Evolutionary conservation across 2,888 invertebrate genomes (phyloP), one percentile per base, ranked within the genome.

Genomic region (Leptopilina myrica): DNA sequence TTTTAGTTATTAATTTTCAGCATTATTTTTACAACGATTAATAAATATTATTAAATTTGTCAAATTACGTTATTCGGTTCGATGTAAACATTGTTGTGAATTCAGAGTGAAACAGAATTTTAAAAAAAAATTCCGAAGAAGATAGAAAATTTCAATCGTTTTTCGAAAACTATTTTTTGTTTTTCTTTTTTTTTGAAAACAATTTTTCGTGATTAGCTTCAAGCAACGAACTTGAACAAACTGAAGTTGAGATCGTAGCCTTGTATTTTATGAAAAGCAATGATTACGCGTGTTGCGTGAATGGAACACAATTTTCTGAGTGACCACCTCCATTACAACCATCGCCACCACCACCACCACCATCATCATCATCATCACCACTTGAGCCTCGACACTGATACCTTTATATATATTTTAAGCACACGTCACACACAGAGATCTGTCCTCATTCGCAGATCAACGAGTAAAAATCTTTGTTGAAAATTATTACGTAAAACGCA

Each of bases 291-390:
- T 53, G 56, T 49, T 49, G 49, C 49, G 49, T 73, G 73, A 73
- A 73, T 53, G 73, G n/a, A 73, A 73, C 56, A 53, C 53, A 69
- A 53, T 69, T 69, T 69, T 53, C 62, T 62, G 62, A 62, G 62
- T 62, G 62, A 62, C 62, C 20, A 62, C 62, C 62, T 20, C 62
- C 20, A 43, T 43, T 8, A 43, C 43, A 43, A 43, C n/a, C 59
- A 15, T 59, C n/a, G 20, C 20, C 9, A n/a, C 6, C 59, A 59
- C 14, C 59, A 15, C 7, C 14, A n/a, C 7, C 59, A 43, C 33
- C 5, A 33, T 5, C 43, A 43, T 8, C 43, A 43, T 43, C 43
- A 43, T 43, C 43, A 8, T 43, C 43, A 43, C 49, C 11, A 46
- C 46, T 49, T 49, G 11, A 11, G 12, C 49, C 49, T 49, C 49